Conservation (phyloP, 30 jellyfish, hydroid and myxozoan genomes). For the Aurelia sp. region DNA sequence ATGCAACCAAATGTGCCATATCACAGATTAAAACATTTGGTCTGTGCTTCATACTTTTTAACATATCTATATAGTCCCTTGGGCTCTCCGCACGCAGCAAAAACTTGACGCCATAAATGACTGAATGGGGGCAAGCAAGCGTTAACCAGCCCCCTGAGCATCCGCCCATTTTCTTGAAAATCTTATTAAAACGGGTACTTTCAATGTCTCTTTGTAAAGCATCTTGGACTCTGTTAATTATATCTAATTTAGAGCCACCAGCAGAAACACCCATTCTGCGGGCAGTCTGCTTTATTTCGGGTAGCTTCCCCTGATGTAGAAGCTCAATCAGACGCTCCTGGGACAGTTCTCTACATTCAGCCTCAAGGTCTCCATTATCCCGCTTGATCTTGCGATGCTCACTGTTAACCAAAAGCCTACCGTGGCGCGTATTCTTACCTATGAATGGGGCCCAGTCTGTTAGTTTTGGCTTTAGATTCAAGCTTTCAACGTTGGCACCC, state of each 20-base stretch:
- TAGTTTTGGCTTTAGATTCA: conserved; percentile 30
- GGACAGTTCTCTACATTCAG: conserved; percentile 30
- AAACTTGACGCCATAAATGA: conserved; percentile 48
- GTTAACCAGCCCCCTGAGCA: conserved; percentile 66
- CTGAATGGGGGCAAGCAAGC: conserved; percentile 51
- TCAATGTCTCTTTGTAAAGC: conserved; percentile 2
- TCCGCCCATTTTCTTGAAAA: conserved; percentile 47
- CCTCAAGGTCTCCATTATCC: conserved; percentile 24
- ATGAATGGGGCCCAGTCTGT: conserved; percentile 64
- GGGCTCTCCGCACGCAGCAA: conserved; percentile 61
- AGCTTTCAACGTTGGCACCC: background rate
- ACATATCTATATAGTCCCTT: conserved; percentile 47
- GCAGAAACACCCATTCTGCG: conserved; percentile 15
- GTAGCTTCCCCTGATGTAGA: background rate
- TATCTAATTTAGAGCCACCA: conserved; percentile 41
- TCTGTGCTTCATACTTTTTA: conserved; percentile 27
- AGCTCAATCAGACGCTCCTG: conserved; percentile 51
- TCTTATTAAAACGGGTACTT: conserved; percentile 24
- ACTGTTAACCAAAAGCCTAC: conserved; percentile 20
- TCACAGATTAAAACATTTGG: conserved; percentile 33
- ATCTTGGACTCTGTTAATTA: conserved; percentile 24
- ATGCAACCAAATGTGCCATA: conserved; percentile 60
- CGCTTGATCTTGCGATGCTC: conserved; percentile 42
- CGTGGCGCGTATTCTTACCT: conserved; percentile 10
- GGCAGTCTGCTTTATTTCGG: conserved; percentile 23